phyloP scores from a whole-genome alignment of 2,113 vertebrate genomes.

The Ictalurus furcatus region DNA sequence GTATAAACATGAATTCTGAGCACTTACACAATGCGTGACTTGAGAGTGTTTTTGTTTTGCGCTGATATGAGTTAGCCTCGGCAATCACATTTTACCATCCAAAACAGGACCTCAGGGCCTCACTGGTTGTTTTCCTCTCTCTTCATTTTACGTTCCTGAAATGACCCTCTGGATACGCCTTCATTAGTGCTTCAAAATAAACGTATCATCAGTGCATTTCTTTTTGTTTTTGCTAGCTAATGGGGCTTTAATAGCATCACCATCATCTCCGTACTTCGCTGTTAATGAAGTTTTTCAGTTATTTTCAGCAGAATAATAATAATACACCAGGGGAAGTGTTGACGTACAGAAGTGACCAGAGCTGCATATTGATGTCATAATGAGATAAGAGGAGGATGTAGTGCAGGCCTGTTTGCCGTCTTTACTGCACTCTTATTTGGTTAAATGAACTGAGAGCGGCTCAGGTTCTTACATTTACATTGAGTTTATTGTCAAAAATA shows the following conservation, averaged over 20 bases:
- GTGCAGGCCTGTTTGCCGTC: not conserved
- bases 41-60: not conserved
- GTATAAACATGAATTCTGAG: not conserved
- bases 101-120: not conserved
- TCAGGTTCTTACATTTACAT: not conserved
- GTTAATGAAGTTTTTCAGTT: conserved; percentile 6
- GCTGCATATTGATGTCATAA: conserved; percentile 16
- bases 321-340: not conserved
- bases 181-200: not conserved
- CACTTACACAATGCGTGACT: not conserved
- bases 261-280: conserved; percentile 5
- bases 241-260: conserved; percentile 22
- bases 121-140: not conserved
- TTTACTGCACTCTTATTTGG: not conserved
- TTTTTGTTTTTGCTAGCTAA: not conserved
- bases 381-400: conserved; percentile 30
- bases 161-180: not conserved
- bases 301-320: conserved; percentile 4
- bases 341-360: conserved; percentile 32
- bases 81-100: not conserved
- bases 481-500: not conserved
- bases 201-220: not conserved
- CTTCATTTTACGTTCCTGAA: not conserved
- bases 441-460: not conserved
- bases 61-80: not conserved